Conservation (phyloP, 2,888 invertebrate genomes). For the Timema cristinae region DNA sequence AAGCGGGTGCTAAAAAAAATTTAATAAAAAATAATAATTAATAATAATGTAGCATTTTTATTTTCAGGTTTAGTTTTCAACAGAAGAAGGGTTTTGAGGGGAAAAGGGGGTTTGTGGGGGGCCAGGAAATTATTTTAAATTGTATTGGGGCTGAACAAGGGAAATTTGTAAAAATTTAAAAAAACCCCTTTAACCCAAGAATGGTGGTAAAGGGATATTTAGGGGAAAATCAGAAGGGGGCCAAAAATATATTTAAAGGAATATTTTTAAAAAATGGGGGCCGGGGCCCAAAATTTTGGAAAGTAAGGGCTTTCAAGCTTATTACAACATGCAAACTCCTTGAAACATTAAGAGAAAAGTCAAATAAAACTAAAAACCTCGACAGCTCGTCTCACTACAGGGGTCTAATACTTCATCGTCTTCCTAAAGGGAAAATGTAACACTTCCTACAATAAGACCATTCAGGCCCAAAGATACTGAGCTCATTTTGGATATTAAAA, state of each 20-base stretch:
- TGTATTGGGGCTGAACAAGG: not conserved
- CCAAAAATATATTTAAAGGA: not conserved
- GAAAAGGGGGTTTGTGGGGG: too few species aligned
- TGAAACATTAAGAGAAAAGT: not conserved
- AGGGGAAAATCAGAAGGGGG: not conserved
- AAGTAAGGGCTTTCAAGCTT: conserved; percentile 10
- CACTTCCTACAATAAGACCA: not conserved
- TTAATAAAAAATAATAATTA: too few species aligned
- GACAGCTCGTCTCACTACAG: not conserved
- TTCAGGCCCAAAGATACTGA: not conserved
- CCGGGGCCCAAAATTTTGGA: not conserved
- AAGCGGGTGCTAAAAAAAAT: too few species aligned
- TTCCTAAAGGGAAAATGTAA: not conserved
- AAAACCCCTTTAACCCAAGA: not conserved
- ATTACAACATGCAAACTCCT: conserved; percentile 3
- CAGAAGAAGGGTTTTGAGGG: too few species aligned
- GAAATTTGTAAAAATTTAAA: not conserved
- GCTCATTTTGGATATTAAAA: conserved; percentile 9
- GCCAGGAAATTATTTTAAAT: too few species aligned
- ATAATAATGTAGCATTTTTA: too few species aligned
- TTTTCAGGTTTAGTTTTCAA: too few species aligned
- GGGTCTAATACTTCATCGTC: too few species aligned
- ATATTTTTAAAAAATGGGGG: not conserved
- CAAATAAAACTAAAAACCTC: conserved; percentile 4
- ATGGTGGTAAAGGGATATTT: not conserved